Base-by-base conservation (phyloP, 2,797 vertebrate species). In the Spondyliosoma cantharus region DNA sequence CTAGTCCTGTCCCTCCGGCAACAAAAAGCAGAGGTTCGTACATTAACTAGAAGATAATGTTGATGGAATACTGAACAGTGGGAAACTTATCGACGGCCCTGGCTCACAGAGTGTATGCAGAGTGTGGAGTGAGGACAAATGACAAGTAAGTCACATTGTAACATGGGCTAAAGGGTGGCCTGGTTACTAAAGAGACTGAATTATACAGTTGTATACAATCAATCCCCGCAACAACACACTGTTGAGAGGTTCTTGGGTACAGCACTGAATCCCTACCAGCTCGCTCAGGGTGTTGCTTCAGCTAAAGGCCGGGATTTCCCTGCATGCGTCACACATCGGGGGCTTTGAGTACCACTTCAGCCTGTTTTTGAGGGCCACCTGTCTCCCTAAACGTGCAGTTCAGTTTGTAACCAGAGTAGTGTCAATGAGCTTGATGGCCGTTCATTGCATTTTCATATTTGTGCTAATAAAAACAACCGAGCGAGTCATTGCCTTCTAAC, bases 1-100 rank as follows among this genome's bases (percentile, higher is more conserved):
- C 62, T 80, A 84, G 88, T 88, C 67, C 69, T 66, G 62, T 87
- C 87, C 95, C 87, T 80, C 64, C 80, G 90, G 93, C 92, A 87
- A 81, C 76, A 80, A 74, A 91, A 90, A 84, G 84, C 85, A 86
- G 76, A 80, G 64, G 42, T 90, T 91, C 82, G 85, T 87, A 86
- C 90, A 92, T 93, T 92, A 94, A 84, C 82, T 43, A 77, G 63
- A 62, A 71, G 82, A 90, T 89, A 90, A 90, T 89, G 78, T 81
- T 88, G 76, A 86, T 85, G 81, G 82, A 89, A 84, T 83, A 62
- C 79, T 77, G 62, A 86, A 76, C 61, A 88, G 82, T 58, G 25
- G 81, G 72, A 76, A 77, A 74, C 73, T 53, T 90, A 91, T 86
- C 89, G 89, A 92, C 63, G 81, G 20, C 32, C 65, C n/a, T 42